Conservation (phyloP, 2,888 invertebrate species). For the Cephus pygmeus region DNA sequence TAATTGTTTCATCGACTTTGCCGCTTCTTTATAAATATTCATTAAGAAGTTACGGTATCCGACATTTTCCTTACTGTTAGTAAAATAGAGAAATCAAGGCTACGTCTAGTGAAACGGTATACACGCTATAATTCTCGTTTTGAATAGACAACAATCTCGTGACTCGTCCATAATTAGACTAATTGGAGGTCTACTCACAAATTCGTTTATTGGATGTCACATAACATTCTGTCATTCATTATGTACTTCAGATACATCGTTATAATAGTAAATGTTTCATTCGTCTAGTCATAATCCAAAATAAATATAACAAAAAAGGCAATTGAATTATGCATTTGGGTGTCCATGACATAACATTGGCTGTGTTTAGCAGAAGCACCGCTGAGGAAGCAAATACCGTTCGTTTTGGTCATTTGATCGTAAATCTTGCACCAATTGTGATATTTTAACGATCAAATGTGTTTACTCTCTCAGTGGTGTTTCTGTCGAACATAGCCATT, state of each 20-base stretch:
- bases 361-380: too few species aligned
- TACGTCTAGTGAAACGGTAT: not conserved
- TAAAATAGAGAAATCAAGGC: not conserved
- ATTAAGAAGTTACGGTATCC: constrained; percentile 28
- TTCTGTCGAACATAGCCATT: not conserved
- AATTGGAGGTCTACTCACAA: not conserved
- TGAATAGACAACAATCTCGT: not conserved
- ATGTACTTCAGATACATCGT: not conserved
- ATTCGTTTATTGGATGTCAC: too few species aligned
- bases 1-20: constrained; percentile 23
- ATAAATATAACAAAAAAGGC: not conserved
- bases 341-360: not conserved
- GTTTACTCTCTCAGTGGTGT: too few species aligned
- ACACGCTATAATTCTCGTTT: not conserved
- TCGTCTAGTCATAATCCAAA: not conserved
- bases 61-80: constrained; percentile 12
- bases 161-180: not conserved
- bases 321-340: not conserved
- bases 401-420: too few species aligned
- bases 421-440: too few species aligned
- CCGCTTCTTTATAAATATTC: constrained; percentile 28
- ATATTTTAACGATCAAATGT: too few species aligned
- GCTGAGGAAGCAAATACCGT: too few species aligned
- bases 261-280: not conserved
- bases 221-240: not conserved